Percentiles rank a stretch among this genome's conserved stretches.
Conservation (phyloP, 2,113 vertebrate genomes). For the Camelus dromedarius region DNA sequence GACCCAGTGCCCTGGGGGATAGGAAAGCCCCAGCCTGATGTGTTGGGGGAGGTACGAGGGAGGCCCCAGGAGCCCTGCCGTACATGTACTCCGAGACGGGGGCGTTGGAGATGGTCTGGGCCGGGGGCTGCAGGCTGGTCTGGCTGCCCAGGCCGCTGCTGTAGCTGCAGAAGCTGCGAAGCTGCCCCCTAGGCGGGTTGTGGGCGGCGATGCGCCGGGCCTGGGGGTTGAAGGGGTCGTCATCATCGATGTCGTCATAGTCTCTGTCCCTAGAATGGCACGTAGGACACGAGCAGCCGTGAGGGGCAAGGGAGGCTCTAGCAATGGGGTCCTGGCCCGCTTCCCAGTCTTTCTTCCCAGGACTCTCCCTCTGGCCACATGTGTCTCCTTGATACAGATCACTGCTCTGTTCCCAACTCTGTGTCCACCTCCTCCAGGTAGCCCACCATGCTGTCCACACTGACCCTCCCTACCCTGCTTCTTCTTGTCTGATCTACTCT, state of each 20-base stretch:
- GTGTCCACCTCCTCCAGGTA: not conserved
- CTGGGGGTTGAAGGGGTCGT: conserved; percentile 96
- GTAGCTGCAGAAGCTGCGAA: conserved; percentile 98
- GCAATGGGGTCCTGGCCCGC: not conserved
- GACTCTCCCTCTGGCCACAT: accelerated
- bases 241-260: conserved; percentile 96
- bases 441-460: not conserved
- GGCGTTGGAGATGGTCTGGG: conserved; percentile 91
- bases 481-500: not conserved
- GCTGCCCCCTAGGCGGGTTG: conserved; percentile 89
- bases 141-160: conserved; percentile 98
- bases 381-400: not conserved
- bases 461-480: not conserved
- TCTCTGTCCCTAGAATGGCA: conserved; percentile 89
- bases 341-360: not conserved
- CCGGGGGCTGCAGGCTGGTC: conserved; percentile 93
- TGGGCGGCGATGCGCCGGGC: conserved; percentile 89
- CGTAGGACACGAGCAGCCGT: accelerated
- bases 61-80: conserved; percentile 14
- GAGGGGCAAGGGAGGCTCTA: not conserved
- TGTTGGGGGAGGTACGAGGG: accelerated
- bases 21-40: not conserved
- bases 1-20: not conserved
- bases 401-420: not conserved
- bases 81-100: conserved; percentile 96